Base-by-base conservation (phyloP, 92 coral and sea anemone genomes). In the Anthopleura xanthogrammica region DNA sequence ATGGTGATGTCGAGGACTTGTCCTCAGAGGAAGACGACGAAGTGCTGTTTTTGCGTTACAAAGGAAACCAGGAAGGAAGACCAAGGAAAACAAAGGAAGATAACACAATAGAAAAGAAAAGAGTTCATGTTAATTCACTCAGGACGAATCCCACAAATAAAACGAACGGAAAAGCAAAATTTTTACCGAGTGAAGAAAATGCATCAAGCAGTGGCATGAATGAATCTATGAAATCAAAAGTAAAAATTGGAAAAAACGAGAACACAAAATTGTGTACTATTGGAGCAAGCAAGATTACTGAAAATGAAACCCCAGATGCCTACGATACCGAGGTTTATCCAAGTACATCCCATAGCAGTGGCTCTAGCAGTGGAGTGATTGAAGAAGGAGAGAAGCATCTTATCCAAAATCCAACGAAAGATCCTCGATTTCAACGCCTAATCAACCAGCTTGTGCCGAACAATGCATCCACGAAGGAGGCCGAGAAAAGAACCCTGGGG, bases 351-450 rank as follows among this genome's bases (percentile, higher is more conserved):
- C 64, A 14, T 3, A 4, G 19, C 19, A 57, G 64, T 57, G 12
- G 20, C n/a, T 14, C 2, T 60, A 14, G 23, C 22, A 6, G 36
- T 20, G 40, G 4, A 20, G n/a, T 22, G n/a, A 22, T 1, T 19
- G 40, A 64, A n/a, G 36, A n/a, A 20, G 4, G 22, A 75, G 50
- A 43, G 50, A 7, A 2, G 5, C 8, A 43, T 43, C 2, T 43
- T 7, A 43, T 43, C 50, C 50, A 43, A 40, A 79, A 86, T 57
- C 92, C 90, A 2, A 39, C 88, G 23, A 60, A 39, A 12, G 94
- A 91, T 79, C 89, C 89, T 7, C 70, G 94, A 24, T 91, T 85
- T 76, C 79, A 83, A 23, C 83, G 94, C 20, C 83, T 91, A 39
- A 75, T 91, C 11, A 82, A 89, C 60, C 82, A 60, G 5, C 89